Conservation (phyloP, 2,113 vertebrate genomes). For the Silurus asotus region DNA sequence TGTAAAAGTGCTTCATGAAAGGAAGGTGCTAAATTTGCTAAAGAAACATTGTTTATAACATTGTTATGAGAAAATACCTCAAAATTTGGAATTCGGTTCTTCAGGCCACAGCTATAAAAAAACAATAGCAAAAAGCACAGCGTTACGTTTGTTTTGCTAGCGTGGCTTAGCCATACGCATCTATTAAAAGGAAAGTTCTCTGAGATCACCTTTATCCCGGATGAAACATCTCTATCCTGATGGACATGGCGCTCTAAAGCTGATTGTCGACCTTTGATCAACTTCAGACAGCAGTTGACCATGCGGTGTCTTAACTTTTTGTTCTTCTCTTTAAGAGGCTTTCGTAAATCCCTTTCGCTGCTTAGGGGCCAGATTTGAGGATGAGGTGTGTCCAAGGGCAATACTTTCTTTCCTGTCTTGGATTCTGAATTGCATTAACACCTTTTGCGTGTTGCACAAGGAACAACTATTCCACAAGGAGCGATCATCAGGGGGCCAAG, state of each 20-base stretch:
- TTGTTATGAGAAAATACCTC: neutral
- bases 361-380: neutral
- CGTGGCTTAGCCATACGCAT: neutral
- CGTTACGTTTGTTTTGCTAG: neutral
- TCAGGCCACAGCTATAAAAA: neutral
- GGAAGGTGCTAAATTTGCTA: neutral
- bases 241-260: neutral
- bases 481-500: neutral
- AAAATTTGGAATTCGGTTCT: neutral
- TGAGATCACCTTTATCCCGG: neutral
- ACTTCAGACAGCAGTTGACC: neutral
- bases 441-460: neutral
- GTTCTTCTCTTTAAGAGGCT: neutral
- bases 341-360: neutral
- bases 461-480: neutral
- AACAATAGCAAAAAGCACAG: neutral
- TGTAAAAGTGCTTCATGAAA: neutral
- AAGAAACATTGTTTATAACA: neutral
- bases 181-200: neutral
- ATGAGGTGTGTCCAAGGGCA: neutral
- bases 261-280: conserved; percentile 1
- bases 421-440: neutral
- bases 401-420: neutral
- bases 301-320: neutral
- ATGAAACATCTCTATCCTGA: neutral